Evolutionary conservation across 2,888 invertebrate genomes (phyloP).

Genomic region (Drosophila mercatorum): DNA sequence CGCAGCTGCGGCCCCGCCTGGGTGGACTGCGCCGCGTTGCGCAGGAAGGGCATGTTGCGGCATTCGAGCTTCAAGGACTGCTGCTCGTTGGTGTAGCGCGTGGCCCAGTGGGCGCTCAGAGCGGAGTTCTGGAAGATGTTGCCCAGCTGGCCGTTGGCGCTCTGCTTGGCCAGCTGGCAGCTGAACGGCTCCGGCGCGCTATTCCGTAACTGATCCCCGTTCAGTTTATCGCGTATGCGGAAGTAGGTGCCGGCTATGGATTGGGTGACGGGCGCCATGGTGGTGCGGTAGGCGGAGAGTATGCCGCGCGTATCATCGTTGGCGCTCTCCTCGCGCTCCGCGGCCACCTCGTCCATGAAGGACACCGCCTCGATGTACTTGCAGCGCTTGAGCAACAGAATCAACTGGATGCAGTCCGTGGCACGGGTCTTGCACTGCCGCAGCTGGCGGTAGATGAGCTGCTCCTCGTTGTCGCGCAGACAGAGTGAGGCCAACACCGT

Average conservation of each 20-base stretch:
- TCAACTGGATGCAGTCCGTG: constrained; percentile 81
- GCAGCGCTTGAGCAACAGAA: constrained; percentile 82
- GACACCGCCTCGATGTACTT: constrained; percentile 84
- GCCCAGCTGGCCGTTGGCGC: constrained; percentile 73
- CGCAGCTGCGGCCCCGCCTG: constrained; percentile 26
- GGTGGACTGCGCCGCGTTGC: constrained; percentile 64
- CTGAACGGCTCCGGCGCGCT: constrained; percentile 79
- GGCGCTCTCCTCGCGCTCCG: constrained; percentile 36
- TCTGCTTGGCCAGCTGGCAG: constrained; percentile 80
- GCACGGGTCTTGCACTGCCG: constrained; percentile 68
- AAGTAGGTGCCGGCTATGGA: constrained; percentile 81
- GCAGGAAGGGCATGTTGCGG: constrained; percentile 81
- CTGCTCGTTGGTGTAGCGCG: constrained; percentile 49
- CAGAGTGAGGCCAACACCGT: constrained; percentile 80
- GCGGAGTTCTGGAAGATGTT: constrained; percentile 82
- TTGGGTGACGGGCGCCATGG: constrained; percentile 83
- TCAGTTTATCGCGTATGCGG: constrained; percentile 74
- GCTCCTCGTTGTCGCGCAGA: constrained; percentile 80
- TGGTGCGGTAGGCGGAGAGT: constrained; percentile 81
- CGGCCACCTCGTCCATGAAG: constrained; percentile 81
- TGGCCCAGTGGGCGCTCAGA: constrained; percentile 80
- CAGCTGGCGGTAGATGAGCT: constrained; percentile 77
- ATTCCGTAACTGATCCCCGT: constrained; percentile 48
- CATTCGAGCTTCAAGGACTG: constrained; percentile 47
- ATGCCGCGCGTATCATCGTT: constrained; percentile 78